phyloP scores from a whole-genome alignment of 2,797 vertebrate genomes.

The Onychomys arenicola region DNA sequence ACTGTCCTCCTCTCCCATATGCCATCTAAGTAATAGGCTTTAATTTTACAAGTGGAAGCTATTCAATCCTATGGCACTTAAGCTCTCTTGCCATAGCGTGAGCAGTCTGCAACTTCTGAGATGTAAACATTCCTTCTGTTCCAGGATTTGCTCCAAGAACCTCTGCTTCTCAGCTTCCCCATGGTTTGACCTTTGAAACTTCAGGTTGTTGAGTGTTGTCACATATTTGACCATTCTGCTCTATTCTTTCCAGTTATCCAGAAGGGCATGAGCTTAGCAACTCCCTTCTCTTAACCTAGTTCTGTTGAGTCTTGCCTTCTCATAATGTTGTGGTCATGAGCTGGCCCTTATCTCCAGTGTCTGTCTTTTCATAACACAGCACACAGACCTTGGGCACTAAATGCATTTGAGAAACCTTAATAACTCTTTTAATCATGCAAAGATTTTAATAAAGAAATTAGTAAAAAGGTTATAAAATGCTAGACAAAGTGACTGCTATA shows the following conservation, averaged over 20 bases:
- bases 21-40: not conserved
- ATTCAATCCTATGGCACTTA: not conserved
- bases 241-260: not conserved
- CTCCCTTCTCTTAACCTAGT: not conserved
- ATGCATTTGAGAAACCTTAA: not conserved
- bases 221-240: not conserved
- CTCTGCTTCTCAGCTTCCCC: not conserved
- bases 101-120: not conserved
- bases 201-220: not conserved
- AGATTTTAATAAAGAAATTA: not conserved
- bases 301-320: not conserved
- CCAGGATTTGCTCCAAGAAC: not conserved
- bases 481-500: not conserved
- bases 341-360: not conserved
- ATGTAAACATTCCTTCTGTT: fast-evolving
- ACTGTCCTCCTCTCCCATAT: not conserved
- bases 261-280: not conserved
- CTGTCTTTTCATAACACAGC: not conserved
- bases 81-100: not conserved
- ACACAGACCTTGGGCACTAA: not conserved
- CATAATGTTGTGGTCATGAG: not conserved
- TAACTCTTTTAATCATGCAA: not conserved
- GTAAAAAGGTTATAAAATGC: not conserved
- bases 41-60: not conserved
- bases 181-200: not conserved